Conservation (phyloP, 2,113 vertebrate species). For the Sphyrna mokarran region DNA sequence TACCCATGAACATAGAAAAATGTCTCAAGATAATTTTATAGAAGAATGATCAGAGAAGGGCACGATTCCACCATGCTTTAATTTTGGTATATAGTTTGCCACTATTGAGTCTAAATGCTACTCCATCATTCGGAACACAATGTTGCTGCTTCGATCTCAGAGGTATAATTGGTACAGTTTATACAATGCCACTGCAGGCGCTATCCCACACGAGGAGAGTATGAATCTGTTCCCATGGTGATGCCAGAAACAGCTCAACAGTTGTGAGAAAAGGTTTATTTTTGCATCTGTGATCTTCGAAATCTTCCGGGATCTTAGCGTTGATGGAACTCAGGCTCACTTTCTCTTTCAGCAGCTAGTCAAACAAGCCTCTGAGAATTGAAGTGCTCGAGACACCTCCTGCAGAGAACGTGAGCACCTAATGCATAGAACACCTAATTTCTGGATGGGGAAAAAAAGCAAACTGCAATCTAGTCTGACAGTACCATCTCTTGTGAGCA, state of each 20-base stretch:
- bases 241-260: slow-evolving; percentile 6
- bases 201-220: background rate
- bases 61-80: background rate
- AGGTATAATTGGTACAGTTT: slow-evolving; percentile 25
- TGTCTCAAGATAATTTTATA: no score
- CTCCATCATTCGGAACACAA: slow-evolving; percentile 2
- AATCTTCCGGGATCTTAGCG: background rate
- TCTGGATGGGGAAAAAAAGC: background rate
- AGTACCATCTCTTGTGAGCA: no score
- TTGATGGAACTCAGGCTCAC: background rate
- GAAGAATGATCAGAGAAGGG: background rate
- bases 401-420: background rate
- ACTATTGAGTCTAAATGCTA: background rate
- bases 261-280: background rate
- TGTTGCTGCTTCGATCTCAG: background rate
- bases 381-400: background rate
- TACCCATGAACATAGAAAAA: background rate
- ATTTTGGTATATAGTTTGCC: background rate
- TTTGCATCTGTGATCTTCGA: background rate
- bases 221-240: background rate
- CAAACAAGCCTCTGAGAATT: background rate
- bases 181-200: slow-evolving; percentile 19
- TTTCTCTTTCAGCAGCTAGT: background rate
- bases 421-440: background rate
- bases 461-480: background rate